These are phyloP conservation scores for Potorous gilbertii DNA, from an alignment of 2,797 vertebrate species.

Conservation along the genomic window DNA sequence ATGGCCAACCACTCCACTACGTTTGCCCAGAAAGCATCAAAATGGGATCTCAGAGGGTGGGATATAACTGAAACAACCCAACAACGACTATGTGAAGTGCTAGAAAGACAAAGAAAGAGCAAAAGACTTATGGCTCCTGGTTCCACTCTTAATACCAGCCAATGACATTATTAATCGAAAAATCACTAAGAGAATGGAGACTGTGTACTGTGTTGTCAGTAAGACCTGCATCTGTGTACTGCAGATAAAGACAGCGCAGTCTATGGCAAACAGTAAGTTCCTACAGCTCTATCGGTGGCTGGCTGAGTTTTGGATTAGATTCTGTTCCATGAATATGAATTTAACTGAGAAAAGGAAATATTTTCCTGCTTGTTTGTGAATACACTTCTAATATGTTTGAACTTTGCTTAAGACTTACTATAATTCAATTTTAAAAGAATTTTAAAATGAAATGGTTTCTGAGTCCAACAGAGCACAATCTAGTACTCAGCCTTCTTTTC, in stretches of 20 bases:
- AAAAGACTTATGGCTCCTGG: not conserved
- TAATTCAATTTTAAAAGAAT: slow-evolving; percentile 47
- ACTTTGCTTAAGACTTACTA: not conserved
- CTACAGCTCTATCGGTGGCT: not conserved
- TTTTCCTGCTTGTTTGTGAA: slow-evolving; percentile 40
- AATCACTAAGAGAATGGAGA: not conserved
- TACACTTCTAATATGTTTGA: slow-evolving; percentile 34
- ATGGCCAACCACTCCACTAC: not conserved
- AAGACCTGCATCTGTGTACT: not conserved
- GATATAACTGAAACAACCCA: not conserved
- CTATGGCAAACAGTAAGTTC: not conserved
- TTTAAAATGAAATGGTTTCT: slow-evolving; percentile 7
- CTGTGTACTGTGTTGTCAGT: not conserved
- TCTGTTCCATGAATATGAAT: not conserved
- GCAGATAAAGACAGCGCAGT: not conserved
- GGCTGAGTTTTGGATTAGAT: not conserved
- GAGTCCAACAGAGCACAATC: slow-evolving; percentile 12
- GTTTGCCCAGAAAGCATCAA: not conserved
- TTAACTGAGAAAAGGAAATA: slow-evolving; percentile 32
- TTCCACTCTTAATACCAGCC: not conserved
- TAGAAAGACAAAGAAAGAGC: not conserved
- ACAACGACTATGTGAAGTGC: not conserved
- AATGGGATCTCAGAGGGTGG: not conserved
- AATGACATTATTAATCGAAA: not conserved
- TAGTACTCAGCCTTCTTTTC: not conserved